A percentile compares a stretch with the other conserved stretches of the same genome.
These are phyloP conservation scores for Hedya salicella DNA, from an alignment of 2,888 invertebrate genomes.

Conservation along the genomic window DNA sequence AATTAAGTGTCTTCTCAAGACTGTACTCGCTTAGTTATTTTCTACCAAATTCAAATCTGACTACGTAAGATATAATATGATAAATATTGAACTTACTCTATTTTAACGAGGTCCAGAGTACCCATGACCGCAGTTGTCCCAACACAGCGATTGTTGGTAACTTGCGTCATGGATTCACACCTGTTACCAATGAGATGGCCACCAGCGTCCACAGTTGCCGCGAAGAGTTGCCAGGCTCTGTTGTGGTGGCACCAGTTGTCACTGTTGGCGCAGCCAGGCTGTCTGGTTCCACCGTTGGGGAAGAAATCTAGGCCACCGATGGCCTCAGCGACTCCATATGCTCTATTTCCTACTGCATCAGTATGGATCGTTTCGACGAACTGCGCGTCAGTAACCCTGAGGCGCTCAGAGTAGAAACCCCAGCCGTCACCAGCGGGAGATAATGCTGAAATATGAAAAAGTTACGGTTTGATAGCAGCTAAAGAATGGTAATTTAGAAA, in stretches of 20 bases:
- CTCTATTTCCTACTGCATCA: conserved; percentile 15
- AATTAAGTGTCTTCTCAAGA: too few relatives aligned
- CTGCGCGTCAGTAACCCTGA: conserved; percentile 27
- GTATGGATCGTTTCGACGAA: conserved; percentile 52
- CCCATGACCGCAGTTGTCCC: conserved; percentile 26
- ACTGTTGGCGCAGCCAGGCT: conserved; percentile 41
- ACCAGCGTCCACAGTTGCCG: conserved; percentile 25
- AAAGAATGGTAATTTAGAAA: too few relatives aligned
- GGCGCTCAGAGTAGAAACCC: conserved; percentile 20
- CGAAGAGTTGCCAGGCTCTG: conserved; percentile 38
- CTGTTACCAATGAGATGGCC: conserved; percentile 29
- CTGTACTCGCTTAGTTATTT: too few relatives aligned
- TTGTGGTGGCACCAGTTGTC: conserved; percentile 31
- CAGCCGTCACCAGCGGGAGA: conserved; percentile 69
- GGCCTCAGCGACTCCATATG: conserved; percentile 31
- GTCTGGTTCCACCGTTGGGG: conserved; percentile 54
- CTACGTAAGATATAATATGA: background rate
- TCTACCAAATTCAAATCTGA: too few relatives aligned
- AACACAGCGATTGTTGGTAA: conserved; percentile 37
- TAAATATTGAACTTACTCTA: conserved; percentile 10
- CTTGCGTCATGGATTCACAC: conserved; percentile 35
- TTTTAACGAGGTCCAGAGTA: conserved; percentile 11
- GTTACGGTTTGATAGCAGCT: background rate
- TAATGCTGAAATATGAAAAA: conserved; percentile 29
- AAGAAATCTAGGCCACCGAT: conserved; percentile 38